These are phyloP conservation scores for Daktulosphaira vitifoliae DNA, from an alignment of 1,140 invertebrate genomes.

Conservation along the genomic window DNA sequence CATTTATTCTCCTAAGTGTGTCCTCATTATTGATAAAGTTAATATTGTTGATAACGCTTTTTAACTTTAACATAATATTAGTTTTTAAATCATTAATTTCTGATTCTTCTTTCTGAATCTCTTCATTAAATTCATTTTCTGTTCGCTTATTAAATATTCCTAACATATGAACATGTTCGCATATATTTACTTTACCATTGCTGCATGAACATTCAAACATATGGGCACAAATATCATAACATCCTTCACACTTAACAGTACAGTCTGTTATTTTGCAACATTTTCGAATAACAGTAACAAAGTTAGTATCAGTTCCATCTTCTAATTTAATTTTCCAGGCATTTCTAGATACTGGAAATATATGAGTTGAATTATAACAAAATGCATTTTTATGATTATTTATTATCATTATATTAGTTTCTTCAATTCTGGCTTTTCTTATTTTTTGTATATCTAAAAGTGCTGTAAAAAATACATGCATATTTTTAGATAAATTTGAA, in stretches of 20 bases:
- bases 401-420: constrained; percentile 10
- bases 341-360: constrained; percentile 3
- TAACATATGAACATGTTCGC: constrained; percentile 30
- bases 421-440: constrained; percentile 20
- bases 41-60: background rate
- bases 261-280: constrained; percentile 26
- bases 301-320: constrained; percentile 9
- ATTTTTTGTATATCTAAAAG: constrained; percentile 21
- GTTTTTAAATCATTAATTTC: constrained; percentile 7
- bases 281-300: constrained; percentile 15
- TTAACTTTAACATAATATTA: constrained; percentile 7
- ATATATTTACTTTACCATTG: constrained; percentile 9
- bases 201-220: constrained; percentile 23
- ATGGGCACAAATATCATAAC: constrained; percentile 29
- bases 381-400: constrained; percentile 17
- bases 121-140: background rate
- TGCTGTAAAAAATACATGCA: constrained; percentile 26
- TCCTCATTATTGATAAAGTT: constrained; percentile 22
- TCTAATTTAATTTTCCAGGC: constrained; percentile 9
- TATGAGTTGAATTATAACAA: constrained; percentile 17
- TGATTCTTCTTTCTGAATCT: background rate
- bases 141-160: constrained; percentile 14
- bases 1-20: constrained; percentile 1
- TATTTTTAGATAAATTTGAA: constrained; percentile 22
- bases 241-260: background rate